Evolutionary conservation across 1,140 invertebrate genomes (phyloP).

Genomic region (Drosophila pseudoobscura): DNA sequence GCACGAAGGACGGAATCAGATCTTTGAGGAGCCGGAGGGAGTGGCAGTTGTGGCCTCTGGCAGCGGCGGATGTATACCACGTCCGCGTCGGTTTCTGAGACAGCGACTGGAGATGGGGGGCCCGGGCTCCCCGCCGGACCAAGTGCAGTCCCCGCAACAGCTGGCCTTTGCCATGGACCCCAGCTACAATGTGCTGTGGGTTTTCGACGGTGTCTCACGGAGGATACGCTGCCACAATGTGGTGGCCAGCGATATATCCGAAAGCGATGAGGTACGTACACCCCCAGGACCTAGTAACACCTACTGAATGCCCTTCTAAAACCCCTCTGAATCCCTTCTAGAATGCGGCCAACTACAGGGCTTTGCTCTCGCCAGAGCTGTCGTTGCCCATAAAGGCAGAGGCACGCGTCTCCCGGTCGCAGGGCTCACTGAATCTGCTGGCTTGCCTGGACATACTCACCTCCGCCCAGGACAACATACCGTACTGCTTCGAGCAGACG

Average conservation of each 20-base stretch:
- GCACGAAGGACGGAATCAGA: constrained; percentile 80
- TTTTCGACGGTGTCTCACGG: constrained; percentile 88
- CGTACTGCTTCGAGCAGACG: constrained; percentile 73
- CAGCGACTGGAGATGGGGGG: neutral
- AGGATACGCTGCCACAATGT: constrained; percentile 93
- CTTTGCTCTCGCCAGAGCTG: constrained; percentile 86
- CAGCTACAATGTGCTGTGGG: constrained; percentile 93
- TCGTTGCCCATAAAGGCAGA: constrained; percentile 89
- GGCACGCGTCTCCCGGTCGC: constrained; percentile 90
- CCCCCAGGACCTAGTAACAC: too few relatives aligned
- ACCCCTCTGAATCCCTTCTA: constrained; percentile 11
- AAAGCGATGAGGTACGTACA: constrained; percentile 57
- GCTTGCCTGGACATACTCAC: constrained; percentile 95
- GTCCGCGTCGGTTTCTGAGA: constrained; percentile 26
- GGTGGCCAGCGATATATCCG: constrained; percentile 87
- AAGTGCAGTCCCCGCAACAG: constrained; percentile 57
- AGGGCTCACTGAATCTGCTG: constrained; percentile 94
- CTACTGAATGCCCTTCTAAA: neutral
- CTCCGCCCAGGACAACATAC: constrained; percentile 89
- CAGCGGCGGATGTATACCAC: neutral
- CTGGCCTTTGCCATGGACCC: constrained; percentile 88
- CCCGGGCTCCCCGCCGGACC: constrained; percentile 32
- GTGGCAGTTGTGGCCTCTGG: constrained; percentile 5
- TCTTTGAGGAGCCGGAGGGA: constrained; percentile 71
- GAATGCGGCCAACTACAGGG: constrained; percentile 73